phyloP scores from a whole-genome alignment of 1,140 invertebrate species.

The Kradibia gibbosae region DNA sequence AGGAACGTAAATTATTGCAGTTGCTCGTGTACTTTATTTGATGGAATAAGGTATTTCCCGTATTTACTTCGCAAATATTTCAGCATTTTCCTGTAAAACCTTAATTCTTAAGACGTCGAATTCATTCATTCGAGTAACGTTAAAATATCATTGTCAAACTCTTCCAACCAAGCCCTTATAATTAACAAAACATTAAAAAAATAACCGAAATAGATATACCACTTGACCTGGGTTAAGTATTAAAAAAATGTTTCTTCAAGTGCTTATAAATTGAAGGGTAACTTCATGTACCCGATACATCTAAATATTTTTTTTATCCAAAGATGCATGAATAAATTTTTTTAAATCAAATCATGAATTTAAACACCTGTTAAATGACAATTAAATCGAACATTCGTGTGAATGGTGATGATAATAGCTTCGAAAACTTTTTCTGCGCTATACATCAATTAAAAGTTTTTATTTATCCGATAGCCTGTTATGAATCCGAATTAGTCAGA shows the following conservation, averaged over 20 bases:
- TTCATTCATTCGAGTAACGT: neutral
- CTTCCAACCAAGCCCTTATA: neutral
- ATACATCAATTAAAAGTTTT: no score
- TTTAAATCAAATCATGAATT: no score
- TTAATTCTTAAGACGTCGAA: neutral
- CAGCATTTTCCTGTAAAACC: neutral
- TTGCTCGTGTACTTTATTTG: neutral
- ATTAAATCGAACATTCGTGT: no score
- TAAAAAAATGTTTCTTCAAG: neutral
- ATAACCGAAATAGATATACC: neutral
- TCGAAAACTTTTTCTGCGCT: no score
- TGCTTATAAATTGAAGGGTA: no score
- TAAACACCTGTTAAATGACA: no score
- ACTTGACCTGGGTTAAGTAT: neutral
- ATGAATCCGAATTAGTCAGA: no score
- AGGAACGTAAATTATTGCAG: conserved; percentile 26
- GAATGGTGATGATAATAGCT: no score
- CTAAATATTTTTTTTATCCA: no score
- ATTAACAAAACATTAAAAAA: neutral
- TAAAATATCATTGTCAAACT: neutral
- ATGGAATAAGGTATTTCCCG: conserved; percentile 15
- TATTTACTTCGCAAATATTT: conserved; percentile 15
- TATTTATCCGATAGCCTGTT: no score
- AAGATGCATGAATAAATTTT: no score
- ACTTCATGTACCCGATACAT: no score